Percentiles rank a stretch among this genome's conserved stretches.
phyloP scores from a whole-genome alignment of 2,888 invertebrate species.

The Clusia tigrina region DNA sequence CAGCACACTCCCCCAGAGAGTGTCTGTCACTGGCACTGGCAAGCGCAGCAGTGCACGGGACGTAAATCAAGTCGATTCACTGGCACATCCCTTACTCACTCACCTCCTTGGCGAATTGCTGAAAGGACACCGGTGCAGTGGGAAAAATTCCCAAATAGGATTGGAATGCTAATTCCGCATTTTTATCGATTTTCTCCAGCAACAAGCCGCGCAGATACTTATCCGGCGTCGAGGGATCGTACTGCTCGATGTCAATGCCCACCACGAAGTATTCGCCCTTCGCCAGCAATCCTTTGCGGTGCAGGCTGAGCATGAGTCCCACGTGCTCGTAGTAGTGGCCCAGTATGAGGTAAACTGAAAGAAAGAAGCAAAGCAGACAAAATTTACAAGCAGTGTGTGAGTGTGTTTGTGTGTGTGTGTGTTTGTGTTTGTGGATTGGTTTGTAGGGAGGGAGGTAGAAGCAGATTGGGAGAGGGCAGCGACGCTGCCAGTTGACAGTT shows the following conservation, averaged over 20 bases:
- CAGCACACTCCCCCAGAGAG: too few species aligned
- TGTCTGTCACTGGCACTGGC: too few species aligned
- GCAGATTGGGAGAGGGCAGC: neutral
- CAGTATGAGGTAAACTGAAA: constrained; percentile 85
- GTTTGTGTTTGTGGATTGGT: neutral
- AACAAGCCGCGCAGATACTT: constrained; percentile 83
- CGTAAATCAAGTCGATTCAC: neutral
- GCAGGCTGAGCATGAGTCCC: constrained; percentile 87
- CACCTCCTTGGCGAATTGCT: constrained; percentile 71
- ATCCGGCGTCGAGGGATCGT: constrained; percentile 78
- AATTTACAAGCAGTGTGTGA: neutral
- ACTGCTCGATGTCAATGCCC: constrained; percentile 89
- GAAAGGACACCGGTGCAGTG: constrained; percentile 76
- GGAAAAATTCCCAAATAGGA: constrained; percentile 86
- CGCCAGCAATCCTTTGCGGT: constrained; percentile 81
- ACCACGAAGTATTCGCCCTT: constrained; percentile 93
- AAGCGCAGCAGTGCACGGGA: neutral
- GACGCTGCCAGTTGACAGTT: neutral
- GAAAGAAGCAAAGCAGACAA: constrained; percentile 16
- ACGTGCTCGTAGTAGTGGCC: constrained; percentile 91
- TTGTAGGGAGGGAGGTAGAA: neutral
- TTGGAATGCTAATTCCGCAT: constrained; percentile 76
- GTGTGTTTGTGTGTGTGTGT: neutral
- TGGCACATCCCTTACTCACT: neutral
- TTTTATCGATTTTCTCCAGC: constrained; percentile 67